These are phyloP conservation scores for Ephestia elutella DNA, from an alignment of 1,140 invertebrate genomes.

Conservation along the genomic window DNA sequence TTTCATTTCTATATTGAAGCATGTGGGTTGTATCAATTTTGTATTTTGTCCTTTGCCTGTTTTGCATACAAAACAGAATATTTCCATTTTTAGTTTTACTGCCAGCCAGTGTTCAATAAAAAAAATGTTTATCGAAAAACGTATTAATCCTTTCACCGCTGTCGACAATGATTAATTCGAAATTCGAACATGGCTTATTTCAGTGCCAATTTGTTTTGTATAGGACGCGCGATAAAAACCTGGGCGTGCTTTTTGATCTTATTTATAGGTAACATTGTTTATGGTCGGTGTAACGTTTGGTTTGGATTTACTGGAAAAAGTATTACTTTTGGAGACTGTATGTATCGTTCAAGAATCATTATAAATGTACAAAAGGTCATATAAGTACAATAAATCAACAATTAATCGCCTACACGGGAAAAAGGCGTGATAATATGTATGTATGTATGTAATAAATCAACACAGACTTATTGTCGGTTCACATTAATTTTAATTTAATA, in stretches of 20 bases:
- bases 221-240: not conserved
- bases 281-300: not conserved
- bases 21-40: too few relatives aligned
- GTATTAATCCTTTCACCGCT: not conserved
- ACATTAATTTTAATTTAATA: too few relatives aligned
- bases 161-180: slow-evolving; percentile 1
- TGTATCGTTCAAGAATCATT: not conserved
- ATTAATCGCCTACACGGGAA: too few relatives aligned
- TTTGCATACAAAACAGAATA: too few relatives aligned
- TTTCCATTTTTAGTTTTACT: not conserved
- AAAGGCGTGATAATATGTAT: too few relatives aligned
- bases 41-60: too few relatives aligned
- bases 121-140: not conserved
- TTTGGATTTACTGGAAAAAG: not conserved
- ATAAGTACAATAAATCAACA: too few relatives aligned
- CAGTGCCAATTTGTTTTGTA: slow-evolving; percentile 3
- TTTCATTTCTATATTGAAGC: too few relatives aligned
- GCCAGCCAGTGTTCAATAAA: not conserved
- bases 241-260: not conserved
- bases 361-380: too few relatives aligned
- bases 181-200: slow-evolving; percentile 2
- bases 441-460: too few relatives aligned
- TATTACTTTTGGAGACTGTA: not conserved
- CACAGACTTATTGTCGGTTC: too few relatives aligned
- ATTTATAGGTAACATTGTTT: not conserved